Conservation (phyloP, 1,140 invertebrate genomes). For the Nylanderia fulva region DNA sequence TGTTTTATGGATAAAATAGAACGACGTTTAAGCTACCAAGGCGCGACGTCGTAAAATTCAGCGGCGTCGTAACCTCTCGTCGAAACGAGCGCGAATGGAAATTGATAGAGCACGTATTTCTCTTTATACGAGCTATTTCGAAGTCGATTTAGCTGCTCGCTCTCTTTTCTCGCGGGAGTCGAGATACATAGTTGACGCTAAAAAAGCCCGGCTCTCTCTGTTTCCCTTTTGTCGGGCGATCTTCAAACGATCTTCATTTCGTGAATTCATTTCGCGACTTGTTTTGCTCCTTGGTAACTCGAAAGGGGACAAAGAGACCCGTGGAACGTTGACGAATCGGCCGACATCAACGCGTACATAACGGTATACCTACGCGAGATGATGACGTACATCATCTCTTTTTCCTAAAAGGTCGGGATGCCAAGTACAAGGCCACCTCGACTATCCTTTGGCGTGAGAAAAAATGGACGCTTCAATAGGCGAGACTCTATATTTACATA, state of each 20-base stretch:
- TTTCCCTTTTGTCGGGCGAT: neutral
- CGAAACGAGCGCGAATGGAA: slow-evolving; percentile 43
- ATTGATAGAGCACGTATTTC: slow-evolving; percentile 49
- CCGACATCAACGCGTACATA: slow-evolving; percentile 37
- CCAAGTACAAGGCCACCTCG: slow-evolving; percentile 49
- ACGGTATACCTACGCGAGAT: slow-evolving; percentile 58
- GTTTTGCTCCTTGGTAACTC: neutral
- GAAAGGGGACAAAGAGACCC: slow-evolving; percentile 29
- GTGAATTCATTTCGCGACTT: slow-evolving; percentile 22
- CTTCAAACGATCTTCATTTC: slow-evolving; percentile 29
- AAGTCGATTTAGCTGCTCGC: neutral
- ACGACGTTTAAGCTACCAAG: slow-evolving; percentile 17
- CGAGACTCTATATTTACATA: slow-evolving; percentile 68
- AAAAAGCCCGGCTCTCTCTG: neutral
- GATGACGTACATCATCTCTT: slow-evolving; percentile 43
- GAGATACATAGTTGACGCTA: neutral
- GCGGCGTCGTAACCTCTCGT: neutral
- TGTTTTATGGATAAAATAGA: too few species aligned
- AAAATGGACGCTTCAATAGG: slow-evolving; percentile 51
- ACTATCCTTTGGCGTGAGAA: slow-evolving; percentile 47
- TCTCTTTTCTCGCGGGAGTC: neutral
- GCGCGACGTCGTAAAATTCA: slow-evolving; percentile 36
- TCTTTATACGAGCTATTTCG: slow-evolving; percentile 26
- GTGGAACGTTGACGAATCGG: slow-evolving; percentile 66
- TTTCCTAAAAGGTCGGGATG: slow-evolving; percentile 63